Percentiles rank a stretch among this genome's conserved stretches.
Conservation (phyloP, 2,797 vertebrate species). For the Spinibarbus caldwelli region DNA sequence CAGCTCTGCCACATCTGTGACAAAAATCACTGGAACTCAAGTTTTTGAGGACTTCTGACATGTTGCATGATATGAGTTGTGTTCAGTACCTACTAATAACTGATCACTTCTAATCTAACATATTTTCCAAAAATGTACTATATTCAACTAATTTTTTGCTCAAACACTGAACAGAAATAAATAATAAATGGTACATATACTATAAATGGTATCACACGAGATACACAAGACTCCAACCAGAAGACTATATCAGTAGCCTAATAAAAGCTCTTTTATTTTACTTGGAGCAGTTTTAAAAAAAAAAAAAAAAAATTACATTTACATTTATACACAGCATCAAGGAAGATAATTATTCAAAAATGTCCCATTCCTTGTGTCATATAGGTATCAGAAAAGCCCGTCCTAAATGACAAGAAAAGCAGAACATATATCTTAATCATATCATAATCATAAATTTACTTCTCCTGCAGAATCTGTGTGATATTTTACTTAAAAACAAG, state of each 20-base stretch:
- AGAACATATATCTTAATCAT: not conserved
- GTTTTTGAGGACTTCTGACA: slow-evolving; percentile 13
- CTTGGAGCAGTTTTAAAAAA: not conserved
- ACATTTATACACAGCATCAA: not conserved
- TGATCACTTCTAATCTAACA: not conserved
- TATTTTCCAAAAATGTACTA: not conserved
- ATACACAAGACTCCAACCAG: not conserved
- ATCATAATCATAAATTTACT: not conserved
- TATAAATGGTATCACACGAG: not conserved
- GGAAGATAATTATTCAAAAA: not conserved
- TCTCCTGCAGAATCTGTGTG: not conserved
- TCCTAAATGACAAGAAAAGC: not conserved
- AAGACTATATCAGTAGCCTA: not conserved
- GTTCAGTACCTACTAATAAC: not conserved
- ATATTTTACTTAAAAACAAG: not conserved
- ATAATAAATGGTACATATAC: not conserved
- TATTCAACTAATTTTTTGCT: not conserved
- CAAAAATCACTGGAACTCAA: slow-evolving; percentile 25
- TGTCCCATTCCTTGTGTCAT: not conserved
- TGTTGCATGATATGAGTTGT: slow-evolving; percentile 11
- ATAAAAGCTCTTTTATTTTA: not conserved
- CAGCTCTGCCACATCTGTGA: slow-evolving; percentile 56
- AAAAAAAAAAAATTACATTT: too few species aligned
- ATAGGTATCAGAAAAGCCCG: not conserved
- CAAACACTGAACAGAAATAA: not conserved